phyloP scores from a whole-genome alignment of 2,113 vertebrate genomes.

The Myxocyprinus asiaticus region DNA sequence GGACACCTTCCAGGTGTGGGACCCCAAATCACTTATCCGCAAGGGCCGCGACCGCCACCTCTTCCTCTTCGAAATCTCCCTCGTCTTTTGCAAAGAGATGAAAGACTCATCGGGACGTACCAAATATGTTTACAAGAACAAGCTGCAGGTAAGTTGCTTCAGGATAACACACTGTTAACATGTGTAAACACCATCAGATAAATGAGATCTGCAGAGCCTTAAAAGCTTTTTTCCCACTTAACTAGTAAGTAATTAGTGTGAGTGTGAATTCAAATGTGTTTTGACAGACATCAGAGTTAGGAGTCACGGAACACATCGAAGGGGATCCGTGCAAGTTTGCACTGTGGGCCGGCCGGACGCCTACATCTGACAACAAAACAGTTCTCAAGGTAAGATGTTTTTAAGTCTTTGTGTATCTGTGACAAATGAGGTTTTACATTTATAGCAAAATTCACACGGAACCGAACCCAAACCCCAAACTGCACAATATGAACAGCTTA shows the following conservation, averaged over 20 bases:
- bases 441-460: too few relatives aligned
- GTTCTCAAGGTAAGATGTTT: constrained; percentile 87
- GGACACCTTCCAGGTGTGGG: constrained; percentile 99
- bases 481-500: too few relatives aligned
- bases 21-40: constrained; percentile 96
- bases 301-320: constrained; percentile 96
- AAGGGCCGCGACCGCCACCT: constrained; percentile 96
- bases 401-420: not conserved
- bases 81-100: constrained; percentile 99
- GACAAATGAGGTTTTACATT: too few relatives aligned
- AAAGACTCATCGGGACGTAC: constrained; percentile 97
- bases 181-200: not conserved
- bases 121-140: constrained; percentile 99
- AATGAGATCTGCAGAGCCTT: constrained; percentile 6
- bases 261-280: constrained; percentile 49
- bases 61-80: constrained; percentile 97
- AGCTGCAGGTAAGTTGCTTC: constrained; percentile 83
- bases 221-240: not conserved
- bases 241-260: not conserved
- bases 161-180: too few relatives aligned
- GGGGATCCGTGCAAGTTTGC: constrained; percentile 98
- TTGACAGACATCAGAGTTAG: constrained; percentile 92
- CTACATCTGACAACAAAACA: constrained; percentile 97
- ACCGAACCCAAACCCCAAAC: too few relatives aligned
- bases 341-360: constrained; percentile 95